Evolutionary conservation across 2,888 invertebrate genomes (phyloP).

Genomic region (Trisateles emortualis): DNA sequence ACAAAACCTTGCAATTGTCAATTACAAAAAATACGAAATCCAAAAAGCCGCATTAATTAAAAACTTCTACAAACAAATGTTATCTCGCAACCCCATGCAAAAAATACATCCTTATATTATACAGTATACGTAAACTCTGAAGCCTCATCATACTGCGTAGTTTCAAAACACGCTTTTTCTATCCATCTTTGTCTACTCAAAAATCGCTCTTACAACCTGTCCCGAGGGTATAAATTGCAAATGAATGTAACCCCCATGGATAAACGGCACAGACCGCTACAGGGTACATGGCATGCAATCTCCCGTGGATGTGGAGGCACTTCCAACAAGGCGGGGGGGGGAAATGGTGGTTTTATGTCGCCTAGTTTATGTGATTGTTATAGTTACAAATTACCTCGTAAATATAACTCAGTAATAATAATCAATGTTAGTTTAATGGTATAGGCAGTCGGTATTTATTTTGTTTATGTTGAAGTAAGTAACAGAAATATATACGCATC

Average conservation of each 20-base stretch:
- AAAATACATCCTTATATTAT: not conserved
- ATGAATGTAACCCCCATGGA: slow-evolving; percentile 1
- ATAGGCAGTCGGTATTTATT: too few relatives aligned
- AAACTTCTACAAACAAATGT: not conserved
- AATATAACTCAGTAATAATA: slow-evolving; percentile 13
- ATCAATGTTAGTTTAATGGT: not conserved
- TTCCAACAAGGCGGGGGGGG: slow-evolving; percentile 35
- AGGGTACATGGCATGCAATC: slow-evolving; percentile 42
- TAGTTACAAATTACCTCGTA: slow-evolving; percentile 40
- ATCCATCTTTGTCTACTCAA: not conserved
- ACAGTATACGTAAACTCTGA: not conserved
- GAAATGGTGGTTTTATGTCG: slow-evolving; percentile 22
- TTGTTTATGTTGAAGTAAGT: not conserved
- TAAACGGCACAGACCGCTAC: slow-evolving; percentile 21
- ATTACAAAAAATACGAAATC: not conserved
- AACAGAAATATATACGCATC: not conserved
- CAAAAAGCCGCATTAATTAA: slow-evolving; percentile 4
- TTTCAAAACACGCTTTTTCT: slow-evolving; percentile 1
- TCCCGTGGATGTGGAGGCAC: slow-evolving; percentile 36
- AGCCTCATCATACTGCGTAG: slow-evolving; percentile 3
- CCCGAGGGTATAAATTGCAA: slow-evolving; percentile 5
- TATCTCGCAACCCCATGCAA: not conserved
- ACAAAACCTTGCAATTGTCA: not conserved
- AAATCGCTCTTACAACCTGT: slow-evolving; percentile 5
- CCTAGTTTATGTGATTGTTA: slow-evolving; percentile 27